Evolutionary conservation across 2,113 vertebrate genomes (phyloP).

Genomic region (Oxyura jamaicensis): DNA sequence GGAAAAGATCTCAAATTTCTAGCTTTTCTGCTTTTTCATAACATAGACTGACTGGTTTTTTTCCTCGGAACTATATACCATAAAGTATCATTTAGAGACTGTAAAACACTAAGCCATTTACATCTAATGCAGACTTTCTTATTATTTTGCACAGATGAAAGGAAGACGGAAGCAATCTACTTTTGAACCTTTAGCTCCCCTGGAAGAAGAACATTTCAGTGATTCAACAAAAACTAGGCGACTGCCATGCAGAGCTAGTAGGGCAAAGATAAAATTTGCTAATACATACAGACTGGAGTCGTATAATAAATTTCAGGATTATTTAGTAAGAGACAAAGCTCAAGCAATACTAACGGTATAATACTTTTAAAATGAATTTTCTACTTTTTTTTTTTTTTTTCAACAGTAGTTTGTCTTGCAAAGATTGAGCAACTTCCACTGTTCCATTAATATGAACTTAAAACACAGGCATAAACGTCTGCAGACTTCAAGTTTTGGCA

Average conservation of each 20-base stretch:
- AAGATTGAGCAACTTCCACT: neutral
- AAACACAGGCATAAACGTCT: neutral
- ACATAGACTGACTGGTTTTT: neutral
- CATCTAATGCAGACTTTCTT: neutral
- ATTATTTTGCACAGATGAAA: constrained; percentile 54
- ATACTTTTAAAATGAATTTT: neutral
- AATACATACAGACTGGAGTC: constrained; percentile 77
- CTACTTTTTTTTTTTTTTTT: neutral
- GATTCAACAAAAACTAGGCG: constrained; percentile 47
- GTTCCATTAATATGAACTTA: neutral
- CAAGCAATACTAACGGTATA: constrained; percentile 73
- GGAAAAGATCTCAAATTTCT: neutral
- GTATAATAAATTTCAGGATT: constrained; percentile 53
- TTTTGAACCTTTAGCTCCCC: constrained; percentile 37
- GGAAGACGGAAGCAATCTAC: constrained; percentile 30
- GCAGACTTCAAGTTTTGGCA: neutral
- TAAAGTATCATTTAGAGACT: neutral
- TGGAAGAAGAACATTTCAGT: constrained; percentile 30
- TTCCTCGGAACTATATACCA: neutral
- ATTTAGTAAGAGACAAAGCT: constrained; percentile 61
- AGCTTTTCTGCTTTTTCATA: neutral
- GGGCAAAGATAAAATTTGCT: constrained; percentile 48
- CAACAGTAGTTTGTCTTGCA: neutral
- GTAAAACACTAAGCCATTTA: neutral
- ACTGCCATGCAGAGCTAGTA: constrained; percentile 13